These are phyloP conservation scores for Laticauda colubrina DNA, from an alignment of 2,113 vertebrate genomes.

Conservation along the genomic window DNA sequence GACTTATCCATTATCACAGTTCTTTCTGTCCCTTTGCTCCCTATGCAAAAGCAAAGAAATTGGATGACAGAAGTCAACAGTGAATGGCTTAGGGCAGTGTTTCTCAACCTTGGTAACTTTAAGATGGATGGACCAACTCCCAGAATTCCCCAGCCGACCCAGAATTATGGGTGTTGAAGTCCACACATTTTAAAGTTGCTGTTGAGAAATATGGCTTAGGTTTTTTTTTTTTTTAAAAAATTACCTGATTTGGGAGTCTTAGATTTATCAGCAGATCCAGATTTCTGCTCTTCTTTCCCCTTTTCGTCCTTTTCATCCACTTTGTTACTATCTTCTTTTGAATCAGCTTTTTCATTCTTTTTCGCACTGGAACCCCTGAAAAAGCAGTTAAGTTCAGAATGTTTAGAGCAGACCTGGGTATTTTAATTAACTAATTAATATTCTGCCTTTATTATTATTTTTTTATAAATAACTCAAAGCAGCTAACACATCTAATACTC, in stretches of 20 bases:
- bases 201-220: not conserved
- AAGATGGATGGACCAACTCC: not conserved
- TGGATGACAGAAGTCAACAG: not conserved
- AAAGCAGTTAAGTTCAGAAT: slow-evolving; percentile 9
- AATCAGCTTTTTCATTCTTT: slow-evolving; percentile 83
- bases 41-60: slow-evolving; percentile 48
- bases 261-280: slow-evolving; percentile 67
- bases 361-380: slow-evolving; percentile 62
- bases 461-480: not conserved
- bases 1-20: slow-evolving; percentile 98
- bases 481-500: not conserved
- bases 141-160: not conserved
- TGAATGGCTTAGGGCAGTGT: not conserved
- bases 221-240: no score
- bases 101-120: not conserved
- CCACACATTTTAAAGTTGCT: not conserved
- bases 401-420: not conserved
- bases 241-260: slow-evolving; percentile 74
- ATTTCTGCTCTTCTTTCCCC: slow-evolving; percentile 71
- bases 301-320: slow-evolving; percentile 77
- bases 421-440: not conserved
- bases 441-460: not conserved
- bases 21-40: slow-evolving; percentile 83
- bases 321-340: slow-evolving; percentile 75
- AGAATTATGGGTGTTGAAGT: not conserved